phyloP scores from a whole-genome alignment of 1,140 invertebrate genomes.

The Pseudobourletiella spinata region DNA sequence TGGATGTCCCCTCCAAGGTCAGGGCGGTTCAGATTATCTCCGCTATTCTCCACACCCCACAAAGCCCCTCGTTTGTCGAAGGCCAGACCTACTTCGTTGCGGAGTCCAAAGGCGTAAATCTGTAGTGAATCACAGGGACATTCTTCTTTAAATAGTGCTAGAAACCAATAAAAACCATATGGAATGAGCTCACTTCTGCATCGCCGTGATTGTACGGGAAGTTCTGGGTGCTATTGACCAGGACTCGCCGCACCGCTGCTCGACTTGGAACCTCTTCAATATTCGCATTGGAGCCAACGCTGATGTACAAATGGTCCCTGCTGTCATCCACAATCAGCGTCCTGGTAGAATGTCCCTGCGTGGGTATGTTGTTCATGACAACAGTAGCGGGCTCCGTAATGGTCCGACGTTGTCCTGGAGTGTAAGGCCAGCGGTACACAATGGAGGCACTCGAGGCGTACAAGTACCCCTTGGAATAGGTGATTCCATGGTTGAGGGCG shows the following conservation, averaged over 20 bases:
- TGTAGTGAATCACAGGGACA: too few species aligned
- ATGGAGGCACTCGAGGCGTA: slow-evolving; percentile 11
- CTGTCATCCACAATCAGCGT: neutral
- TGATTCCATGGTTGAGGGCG: slow-evolving; percentile 14
- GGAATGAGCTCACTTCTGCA: too few species aligned
- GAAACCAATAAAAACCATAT: too few species aligned
- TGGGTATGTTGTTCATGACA: slow-evolving; percentile 9
- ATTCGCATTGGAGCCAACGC: slow-evolving; percentile 14
- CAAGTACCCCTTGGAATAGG: neutral
- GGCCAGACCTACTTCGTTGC: slow-evolving; percentile 31
- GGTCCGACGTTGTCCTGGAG: neutral
- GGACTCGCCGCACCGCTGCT: slow-evolving; percentile 7
- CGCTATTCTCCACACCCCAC: slow-evolving; percentile 31
- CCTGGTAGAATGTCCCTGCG: slow-evolving; percentile 3
- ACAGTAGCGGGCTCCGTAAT: neutral
- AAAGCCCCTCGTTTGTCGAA: slow-evolving; percentile 21
- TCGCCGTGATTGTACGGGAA: too few species aligned
- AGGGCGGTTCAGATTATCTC: slow-evolving; percentile 17
- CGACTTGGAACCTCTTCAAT: slow-evolving; percentile 8
- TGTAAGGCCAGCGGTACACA: slow-evolving; percentile 25
- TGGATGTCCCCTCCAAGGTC: slow-evolving; percentile 33
- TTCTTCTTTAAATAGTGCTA: too few species aligned
- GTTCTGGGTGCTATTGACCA: too few species aligned
- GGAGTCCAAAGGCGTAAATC: slow-evolving; percentile 27
- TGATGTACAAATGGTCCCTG: neutral